These are phyloP conservation scores for Polyommatus icarus DNA, from an alignment of 2,888 invertebrate genomes.

Conservation along the genomic window DNA sequence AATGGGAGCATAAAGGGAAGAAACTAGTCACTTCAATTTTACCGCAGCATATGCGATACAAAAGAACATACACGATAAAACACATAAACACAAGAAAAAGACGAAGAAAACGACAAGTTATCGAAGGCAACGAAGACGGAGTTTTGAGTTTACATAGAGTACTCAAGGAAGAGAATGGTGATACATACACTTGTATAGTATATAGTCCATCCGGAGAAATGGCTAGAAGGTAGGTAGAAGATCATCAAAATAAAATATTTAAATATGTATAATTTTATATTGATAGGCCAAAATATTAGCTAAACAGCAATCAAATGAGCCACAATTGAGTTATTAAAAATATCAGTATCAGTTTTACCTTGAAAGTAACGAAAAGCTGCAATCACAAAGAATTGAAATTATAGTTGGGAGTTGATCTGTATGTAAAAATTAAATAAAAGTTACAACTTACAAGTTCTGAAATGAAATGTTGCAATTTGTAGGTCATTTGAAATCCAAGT, in stretches of 20 bases:
- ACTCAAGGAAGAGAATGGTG: conserved; percentile 84
- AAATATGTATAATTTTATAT: background rate
- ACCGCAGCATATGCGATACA: conserved; percentile 64
- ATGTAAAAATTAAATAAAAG: no score
- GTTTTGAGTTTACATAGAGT: conserved; percentile 81
- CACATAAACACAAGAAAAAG: conserved; percentile 47
- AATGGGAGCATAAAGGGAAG: conserved; percentile 75
- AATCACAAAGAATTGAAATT: no score
- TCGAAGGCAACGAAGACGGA: conserved; percentile 73
- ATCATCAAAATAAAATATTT: background rate
- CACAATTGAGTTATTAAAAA: no score
- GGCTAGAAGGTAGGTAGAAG: conserved; percentile 80
- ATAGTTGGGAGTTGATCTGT: no score
- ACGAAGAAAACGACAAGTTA: conserved; percentile 62
- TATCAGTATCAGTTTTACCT: no score
- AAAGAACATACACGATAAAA: conserved; percentile 49
- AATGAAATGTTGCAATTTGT: conserved; percentile 44
- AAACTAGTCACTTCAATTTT: conserved; percentile 60
- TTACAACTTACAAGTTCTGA: background rate
- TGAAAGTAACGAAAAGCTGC: no score
- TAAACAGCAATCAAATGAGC: no score
- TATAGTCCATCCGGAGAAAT: conserved; percentile 87
- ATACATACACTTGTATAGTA: conserved; percentile 90
- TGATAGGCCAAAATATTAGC: no score
- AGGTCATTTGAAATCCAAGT: conserved; percentile 85